Conservation (phyloP, 2,113 vertebrate genomes). For the Hemichromis elongatus region DNA sequence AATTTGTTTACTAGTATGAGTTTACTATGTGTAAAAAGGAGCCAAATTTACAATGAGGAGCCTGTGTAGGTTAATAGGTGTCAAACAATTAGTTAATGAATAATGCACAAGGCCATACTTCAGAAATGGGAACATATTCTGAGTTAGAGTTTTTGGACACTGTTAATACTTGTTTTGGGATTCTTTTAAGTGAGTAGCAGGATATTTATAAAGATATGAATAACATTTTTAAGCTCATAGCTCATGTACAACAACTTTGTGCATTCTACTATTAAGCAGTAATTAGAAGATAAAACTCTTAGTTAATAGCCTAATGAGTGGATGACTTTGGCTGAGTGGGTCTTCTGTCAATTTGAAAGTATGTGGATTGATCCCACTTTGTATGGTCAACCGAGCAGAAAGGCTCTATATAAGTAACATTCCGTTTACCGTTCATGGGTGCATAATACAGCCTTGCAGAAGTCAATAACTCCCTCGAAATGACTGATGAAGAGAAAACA, state of each 20-base stretch:
- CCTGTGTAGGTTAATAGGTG: neutral
- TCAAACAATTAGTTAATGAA: neutral
- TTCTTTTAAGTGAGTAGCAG: neutral
- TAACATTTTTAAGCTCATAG: neutral
- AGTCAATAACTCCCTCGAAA: neutral
- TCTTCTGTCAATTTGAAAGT: neutral
- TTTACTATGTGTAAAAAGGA: neutral
- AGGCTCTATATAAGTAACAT: neutral
- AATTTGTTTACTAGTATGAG: neutral
- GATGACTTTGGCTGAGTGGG: neutral
- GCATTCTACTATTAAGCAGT: neutral
- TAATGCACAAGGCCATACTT: neutral
- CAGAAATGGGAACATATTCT: too few relatives aligned
- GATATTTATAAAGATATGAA: neutral
- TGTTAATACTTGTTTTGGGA: neutral
- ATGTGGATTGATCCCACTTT: neutral
- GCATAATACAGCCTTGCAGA: neutral
- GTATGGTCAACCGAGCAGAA: neutral
- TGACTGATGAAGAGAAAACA: neutral
- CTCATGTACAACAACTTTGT: neutral
- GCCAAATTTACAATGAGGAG: neutral
- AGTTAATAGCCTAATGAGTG: neutral
- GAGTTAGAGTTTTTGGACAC: neutral
- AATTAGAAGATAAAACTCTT: neutral
- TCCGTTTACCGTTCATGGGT: neutral